phyloP scores from a whole-genome alignment of 2,113 vertebrate genomes.

The Melanotaenia duboulayi region DNA sequence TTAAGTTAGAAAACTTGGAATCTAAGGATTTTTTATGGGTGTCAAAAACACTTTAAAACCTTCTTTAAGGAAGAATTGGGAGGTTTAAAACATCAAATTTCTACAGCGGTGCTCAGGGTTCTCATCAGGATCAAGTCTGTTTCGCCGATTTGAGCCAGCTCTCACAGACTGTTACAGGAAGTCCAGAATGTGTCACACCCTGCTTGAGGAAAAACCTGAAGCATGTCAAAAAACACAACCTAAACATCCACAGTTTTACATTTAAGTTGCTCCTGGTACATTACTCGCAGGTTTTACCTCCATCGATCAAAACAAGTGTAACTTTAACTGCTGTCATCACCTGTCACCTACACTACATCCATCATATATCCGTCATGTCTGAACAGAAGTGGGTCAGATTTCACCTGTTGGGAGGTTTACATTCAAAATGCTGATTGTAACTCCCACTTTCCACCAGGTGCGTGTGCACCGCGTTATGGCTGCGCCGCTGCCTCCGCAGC shows the following conservation, averaged over 20 bases:
- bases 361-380: conserved; percentile 19
- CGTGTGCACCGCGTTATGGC: no score
- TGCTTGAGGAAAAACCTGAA: not conserved
- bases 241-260: not conserved
- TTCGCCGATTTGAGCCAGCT: not conserved
- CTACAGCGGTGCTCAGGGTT: not conserved
- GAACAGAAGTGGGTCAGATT: not conserved
- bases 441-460: no score
- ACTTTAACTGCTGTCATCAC: not conserved
- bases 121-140: not conserved
- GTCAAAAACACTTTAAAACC: not conserved
- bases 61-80: no score
- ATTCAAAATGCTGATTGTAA: not conserved
- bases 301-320: conserved; percentile 25
- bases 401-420: not conserved
- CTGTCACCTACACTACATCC: conserved; percentile 20
- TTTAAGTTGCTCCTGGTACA: not conserved
- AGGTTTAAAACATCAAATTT: no score
- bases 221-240: accelerated
- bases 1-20: not conserved
- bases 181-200: not conserved
- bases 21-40: not conserved
- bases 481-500: no score
- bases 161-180: conserved; percentile 5
- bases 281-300: not conserved